Conservation (phyloP, 2,797 vertebrate genomes). For the Acipenser transmontanus region DNA sequence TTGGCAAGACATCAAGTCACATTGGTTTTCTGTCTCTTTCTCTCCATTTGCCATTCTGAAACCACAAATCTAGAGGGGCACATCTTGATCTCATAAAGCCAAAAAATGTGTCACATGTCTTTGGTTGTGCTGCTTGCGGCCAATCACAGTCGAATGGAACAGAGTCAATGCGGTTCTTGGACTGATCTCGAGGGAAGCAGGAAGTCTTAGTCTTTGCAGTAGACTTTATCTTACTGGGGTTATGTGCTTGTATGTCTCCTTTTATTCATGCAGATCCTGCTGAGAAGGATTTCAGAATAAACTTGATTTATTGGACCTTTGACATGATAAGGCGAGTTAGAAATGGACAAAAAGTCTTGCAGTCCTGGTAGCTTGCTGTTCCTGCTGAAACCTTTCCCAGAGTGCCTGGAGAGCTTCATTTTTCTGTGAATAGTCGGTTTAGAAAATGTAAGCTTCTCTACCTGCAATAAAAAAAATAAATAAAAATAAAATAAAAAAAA, state of each 20-base stretch:
- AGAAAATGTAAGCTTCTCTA: conserved; percentile 66
- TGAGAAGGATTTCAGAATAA: conserved; percentile 92
- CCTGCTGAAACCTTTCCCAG: conserved; percentile 46
- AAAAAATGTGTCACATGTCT: conserved; percentile 15
- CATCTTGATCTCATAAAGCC: conserved; percentile 36
- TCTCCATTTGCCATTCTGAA: conserved; percentile 37
- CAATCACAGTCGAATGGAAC: conserved; percentile 18
- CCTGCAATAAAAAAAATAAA: conserved; percentile 54
- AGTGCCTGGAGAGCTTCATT: conserved; percentile 51
- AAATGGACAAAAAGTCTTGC: conserved; percentile 42
- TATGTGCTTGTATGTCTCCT: conserved; percentile 31
- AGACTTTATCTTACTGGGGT: conserved; percentile 17
- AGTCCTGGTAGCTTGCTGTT: conserved; percentile 42
- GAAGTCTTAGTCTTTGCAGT: conserved; percentile 9
- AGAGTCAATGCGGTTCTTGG: conserved; percentile 20
- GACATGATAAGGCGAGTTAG: conserved; percentile 74
- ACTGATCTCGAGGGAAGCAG: conserved; percentile 6
- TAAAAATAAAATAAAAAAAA: background rate
- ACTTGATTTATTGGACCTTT: conserved; percentile 84
- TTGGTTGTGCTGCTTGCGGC: background rate
- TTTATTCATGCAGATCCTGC: conserved; percentile 70
- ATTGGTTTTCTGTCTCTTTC: conserved; percentile 20
- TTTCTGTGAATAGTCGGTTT: conserved; percentile 46
- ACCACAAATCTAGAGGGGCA: conserved; percentile 21
- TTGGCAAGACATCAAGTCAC: conserved; percentile 38